These are phyloP conservation scores for Pica pica DNA, from an alignment of 2,113 vertebrate genomes.

Conservation along the genomic window DNA sequence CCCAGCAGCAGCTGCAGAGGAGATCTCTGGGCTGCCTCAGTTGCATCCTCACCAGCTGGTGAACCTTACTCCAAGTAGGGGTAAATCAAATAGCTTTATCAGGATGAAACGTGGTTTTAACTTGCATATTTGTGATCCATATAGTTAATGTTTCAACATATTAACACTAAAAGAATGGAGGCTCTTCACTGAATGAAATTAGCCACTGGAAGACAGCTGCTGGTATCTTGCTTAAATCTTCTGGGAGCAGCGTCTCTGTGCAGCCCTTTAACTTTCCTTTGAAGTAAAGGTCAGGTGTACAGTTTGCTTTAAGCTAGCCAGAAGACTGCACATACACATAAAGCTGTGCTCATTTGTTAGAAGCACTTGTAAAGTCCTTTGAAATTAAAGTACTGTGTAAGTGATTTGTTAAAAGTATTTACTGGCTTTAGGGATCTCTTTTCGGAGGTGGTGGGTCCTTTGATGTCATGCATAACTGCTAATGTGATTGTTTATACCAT, in stretches of 20 bases:
- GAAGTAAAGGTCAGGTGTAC: not conserved
- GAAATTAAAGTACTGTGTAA: not conserved
- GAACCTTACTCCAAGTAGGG: fast-evolving
- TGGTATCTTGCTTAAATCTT: not conserved
- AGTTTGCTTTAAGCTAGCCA: not conserved
- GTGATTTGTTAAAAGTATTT: not conserved
- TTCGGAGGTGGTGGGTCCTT: not conserved
- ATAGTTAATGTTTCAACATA: not conserved
- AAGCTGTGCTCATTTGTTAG: not conserved
- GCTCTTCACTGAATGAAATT: not conserved
- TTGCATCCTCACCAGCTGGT: fast-evolving
- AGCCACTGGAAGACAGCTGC: not conserved
- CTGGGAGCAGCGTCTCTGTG: not conserved
- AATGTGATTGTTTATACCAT: not conserved
- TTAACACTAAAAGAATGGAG: not conserved
- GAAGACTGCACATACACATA: not conserved
- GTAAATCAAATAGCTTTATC: not conserved
- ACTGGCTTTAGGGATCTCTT: not conserved
- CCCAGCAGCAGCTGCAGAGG: not conserved
- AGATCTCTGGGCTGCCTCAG: not conserved
- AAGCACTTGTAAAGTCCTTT: not conserved
- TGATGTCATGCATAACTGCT: not conserved
- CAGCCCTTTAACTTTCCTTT: not conserved
- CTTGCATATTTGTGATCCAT: not conserved
- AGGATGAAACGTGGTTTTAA: not conserved